phyloP scores from a whole-genome alignment of 2,888 invertebrate species.

The Folsomia manolachei region DNA sequence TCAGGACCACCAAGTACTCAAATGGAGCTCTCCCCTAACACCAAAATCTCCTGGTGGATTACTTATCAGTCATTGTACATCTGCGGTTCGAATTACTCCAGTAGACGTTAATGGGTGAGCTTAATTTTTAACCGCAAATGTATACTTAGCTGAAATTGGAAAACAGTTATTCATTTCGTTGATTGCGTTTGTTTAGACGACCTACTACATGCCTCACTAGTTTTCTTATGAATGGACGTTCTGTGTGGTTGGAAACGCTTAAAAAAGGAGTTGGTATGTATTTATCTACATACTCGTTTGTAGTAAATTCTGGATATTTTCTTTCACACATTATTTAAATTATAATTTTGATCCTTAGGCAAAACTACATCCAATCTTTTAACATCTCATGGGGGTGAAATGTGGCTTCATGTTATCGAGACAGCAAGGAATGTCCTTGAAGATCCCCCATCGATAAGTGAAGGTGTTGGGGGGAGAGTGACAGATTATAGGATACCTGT shows the following conservation, averaged over 20 bases:
- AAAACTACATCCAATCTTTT: slow-evolving; percentile 12
- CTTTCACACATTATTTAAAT: no score
- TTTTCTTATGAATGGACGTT: slow-evolving; percentile 91
- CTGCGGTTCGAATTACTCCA: slow-evolving; percentile 86
- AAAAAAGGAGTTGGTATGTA: slow-evolving; percentile 58
- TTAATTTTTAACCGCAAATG: background rate
- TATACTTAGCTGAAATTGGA: background rate
- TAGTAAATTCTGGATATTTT: no score
- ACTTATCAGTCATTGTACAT: slow-evolving; percentile 72
- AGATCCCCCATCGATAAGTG: slow-evolving; percentile 91
- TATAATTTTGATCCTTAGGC: no score
- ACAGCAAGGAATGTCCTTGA: slow-evolving; percentile 81
- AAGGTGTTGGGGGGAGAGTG: slow-evolving; percentile 89
- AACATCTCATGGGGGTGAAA: slow-evolving; percentile 60
- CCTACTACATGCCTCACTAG: slow-evolving; percentile 96
- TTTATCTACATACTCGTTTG: no score
- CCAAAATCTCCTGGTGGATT: slow-evolving; percentile 44
- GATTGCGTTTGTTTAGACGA: no score
- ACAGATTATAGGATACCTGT: slow-evolving; percentile 79
- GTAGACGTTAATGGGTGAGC: slow-evolving; percentile 76
- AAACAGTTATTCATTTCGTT: no score
- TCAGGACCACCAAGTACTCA: slow-evolving; percentile 63
- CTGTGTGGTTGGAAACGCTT: slow-evolving; percentile 85
- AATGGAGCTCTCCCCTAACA: slow-evolving; percentile 86
- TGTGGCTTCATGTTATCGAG: slow-evolving; percentile 88